These are phyloP conservation scores for Vireo altiloquus DNA, from an alignment of 2,113 vertebrate genomes.

Conservation along the genomic window DNA sequence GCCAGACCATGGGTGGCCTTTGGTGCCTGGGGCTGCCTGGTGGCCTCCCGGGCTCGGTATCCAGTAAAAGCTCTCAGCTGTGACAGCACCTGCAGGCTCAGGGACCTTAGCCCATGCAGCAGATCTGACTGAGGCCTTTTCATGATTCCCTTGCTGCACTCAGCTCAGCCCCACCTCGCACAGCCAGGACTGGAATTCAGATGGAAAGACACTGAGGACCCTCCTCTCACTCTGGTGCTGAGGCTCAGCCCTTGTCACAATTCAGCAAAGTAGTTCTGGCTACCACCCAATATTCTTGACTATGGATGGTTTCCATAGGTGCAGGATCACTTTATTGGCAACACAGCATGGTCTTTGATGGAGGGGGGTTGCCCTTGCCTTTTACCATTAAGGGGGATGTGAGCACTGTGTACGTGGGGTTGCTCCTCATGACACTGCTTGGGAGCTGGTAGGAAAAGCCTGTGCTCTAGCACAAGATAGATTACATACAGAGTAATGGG, in stretches of 20 bases:
- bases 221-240: neutral
- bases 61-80: neutral
- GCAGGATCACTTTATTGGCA: neutral
- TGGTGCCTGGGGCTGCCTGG: neutral
- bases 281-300: neutral
- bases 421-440: neutral
- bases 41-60: accelerated
- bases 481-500: neutral
- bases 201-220: neutral
- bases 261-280: neutral
- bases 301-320: neutral
- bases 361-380: neutral
- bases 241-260: neutral
- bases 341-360: neutral
- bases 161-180: accelerated
- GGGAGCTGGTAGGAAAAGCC: neutral
- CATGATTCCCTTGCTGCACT: neutral
- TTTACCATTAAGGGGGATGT: accelerated
- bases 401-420: accelerated
- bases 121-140: neutral
- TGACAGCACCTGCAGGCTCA: neutral
- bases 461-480: neutral
- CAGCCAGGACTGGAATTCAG: neutral
- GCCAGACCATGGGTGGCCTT: accelerated
- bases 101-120: neutral